Conservation (phyloP, 1,140 invertebrate genomes). For the Acromyrmex heyeri region DNA sequence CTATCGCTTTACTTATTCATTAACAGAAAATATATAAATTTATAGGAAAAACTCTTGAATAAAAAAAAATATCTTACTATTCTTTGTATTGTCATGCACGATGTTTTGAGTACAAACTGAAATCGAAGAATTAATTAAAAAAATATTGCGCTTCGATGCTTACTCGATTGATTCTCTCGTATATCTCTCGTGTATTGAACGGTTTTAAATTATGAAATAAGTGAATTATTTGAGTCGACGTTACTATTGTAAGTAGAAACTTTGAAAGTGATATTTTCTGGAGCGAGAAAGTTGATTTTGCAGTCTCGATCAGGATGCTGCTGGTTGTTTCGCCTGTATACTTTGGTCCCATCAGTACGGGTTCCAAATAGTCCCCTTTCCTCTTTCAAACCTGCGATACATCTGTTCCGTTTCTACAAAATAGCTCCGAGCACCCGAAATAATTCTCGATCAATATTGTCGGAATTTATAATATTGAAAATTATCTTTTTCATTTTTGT, state of each 20-base stretch:
- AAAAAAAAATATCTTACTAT: neutral
- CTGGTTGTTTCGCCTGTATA: conserved; percentile 56
- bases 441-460: conserved; percentile 19
- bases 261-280: conserved; percentile 50
- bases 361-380: neutral
- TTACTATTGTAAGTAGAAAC: conserved; percentile 5
- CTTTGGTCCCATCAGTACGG: neutral
- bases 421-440: neutral
- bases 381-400: neutral
- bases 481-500: neutral
- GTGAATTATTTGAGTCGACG: neutral
- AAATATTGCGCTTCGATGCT: neutral
- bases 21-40: neutral
- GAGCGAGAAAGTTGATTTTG: conserved; percentile 50
- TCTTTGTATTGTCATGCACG: too few relatives aligned
- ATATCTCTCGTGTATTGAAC: neutral
- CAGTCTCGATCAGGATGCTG: conserved; percentile 42
- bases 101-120: neutral
- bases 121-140: neutral
- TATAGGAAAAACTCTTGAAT: neutral
- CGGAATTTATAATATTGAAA: neutral
- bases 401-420: neutral
- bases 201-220: neutral
- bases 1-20: neutral
- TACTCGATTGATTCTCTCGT: neutral